Evolutionary conservation across 1,140 invertebrate species (phyloP), one percentile per base, ranked within the genome.

Genomic region (Euwallacea fornicatus): DNA sequence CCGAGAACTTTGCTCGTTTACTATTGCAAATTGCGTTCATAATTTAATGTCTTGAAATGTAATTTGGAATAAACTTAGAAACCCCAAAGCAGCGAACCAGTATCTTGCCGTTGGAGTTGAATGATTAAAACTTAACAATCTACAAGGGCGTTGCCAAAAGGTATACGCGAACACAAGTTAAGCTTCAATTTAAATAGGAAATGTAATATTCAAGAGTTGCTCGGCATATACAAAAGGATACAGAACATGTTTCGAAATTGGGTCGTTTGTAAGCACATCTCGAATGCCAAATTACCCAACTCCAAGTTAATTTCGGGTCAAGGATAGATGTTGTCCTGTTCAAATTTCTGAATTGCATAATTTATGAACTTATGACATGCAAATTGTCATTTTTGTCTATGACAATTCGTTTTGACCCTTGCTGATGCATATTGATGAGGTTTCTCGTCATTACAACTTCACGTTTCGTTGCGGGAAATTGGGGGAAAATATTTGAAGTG

Each of bases 181-280:
- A 50, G 13, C 9, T 13, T 50, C 46, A 13, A 50, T 50, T 50
- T 50, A 50, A 50, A 50, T 50, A 50, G 9, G 46, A 50, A 50
- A 50, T 50, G 46, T 50, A 50, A 50, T 50, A 50, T 50, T 2
- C 9, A 10, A 50, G 46, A 50, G 46, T 50, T 13, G 46, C 13
- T 50, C 13, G 13, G 9, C 46, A 13, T 50, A 13, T 50, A 50
- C 46, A 50, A 50, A 50, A 50, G 46, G 13, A 50, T 13, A 13
- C 46, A 11, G 46, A 50, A 13, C 13, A 11, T 50, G 13, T 50
- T n/a, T 56, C 54, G 16, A 21, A 56, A 56, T 56, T 56, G 54
- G 54, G 54, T 56, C 16, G 54, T 56, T 56, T 50, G 46, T 50
- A 50, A 50, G 46, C 46, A 16, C n/a, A 56, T 56, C 54, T 56